Evolutionary conservation across 2,888 invertebrate genomes (phyloP).

Genomic region (Patella pellucida): DNA sequence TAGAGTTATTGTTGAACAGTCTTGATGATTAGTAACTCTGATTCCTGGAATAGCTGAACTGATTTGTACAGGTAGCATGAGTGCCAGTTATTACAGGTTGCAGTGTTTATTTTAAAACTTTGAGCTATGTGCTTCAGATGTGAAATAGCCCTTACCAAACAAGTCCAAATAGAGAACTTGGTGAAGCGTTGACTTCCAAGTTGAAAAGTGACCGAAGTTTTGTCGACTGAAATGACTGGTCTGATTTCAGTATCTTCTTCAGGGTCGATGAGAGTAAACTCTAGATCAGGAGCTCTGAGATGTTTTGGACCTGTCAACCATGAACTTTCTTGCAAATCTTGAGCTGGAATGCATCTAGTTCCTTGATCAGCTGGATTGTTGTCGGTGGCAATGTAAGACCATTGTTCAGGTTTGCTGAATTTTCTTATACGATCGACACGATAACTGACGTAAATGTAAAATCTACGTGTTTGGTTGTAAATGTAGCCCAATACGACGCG

Average conservation of each 20-base stretch:
- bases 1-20: too few relatives aligned
- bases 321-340: neutral
- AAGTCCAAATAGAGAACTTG: neutral
- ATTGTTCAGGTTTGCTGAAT: conserved; percentile 16
- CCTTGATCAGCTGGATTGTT: conserved; percentile 22
- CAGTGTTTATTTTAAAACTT: too few relatives aligned
- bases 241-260: too few relatives aligned
- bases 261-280: too few relatives aligned
- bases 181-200: neutral
- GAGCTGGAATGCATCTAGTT: conserved; percentile 11
- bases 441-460: conserved; percentile 18
- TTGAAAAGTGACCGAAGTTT: neutral
- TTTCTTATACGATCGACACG: conserved; percentile 16
- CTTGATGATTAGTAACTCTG: too few relatives aligned
- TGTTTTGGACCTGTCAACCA: neutral
- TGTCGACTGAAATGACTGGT: too few relatives aligned
- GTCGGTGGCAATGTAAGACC: conserved; percentile 13
- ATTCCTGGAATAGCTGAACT: too few relatives aligned
- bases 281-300: too few relatives aligned
- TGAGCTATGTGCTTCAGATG: conserved; percentile 7
- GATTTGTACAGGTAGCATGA: too few relatives aligned
- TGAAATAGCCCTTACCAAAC: neutral
- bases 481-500: conserved; percentile 15
- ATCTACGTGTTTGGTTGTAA: neutral
- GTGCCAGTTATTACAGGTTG: too few relatives aligned